Conservation (phyloP, 2,888 invertebrate genomes). For the Eupeodes luniger region DNA sequence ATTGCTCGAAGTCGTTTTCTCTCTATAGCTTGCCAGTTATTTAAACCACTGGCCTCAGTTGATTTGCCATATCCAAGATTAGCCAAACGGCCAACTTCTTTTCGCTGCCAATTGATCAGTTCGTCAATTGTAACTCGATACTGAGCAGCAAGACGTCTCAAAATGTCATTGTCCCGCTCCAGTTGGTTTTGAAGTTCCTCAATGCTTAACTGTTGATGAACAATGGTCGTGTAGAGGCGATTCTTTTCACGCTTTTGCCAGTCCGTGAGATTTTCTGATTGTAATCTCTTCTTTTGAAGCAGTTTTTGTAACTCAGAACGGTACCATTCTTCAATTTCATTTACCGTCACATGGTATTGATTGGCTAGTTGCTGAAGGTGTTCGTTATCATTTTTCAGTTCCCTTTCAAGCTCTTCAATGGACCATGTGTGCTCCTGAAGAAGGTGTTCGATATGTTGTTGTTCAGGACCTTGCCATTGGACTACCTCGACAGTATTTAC, state of each 20-base stretch:
- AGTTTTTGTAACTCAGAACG: slow-evolving; percentile 79
- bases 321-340: slow-evolving; percentile 81
- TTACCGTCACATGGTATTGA: slow-evolving; percentile 79
- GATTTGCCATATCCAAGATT: slow-evolving; percentile 79
- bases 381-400: slow-evolving; percentile 78
- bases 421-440: slow-evolving; percentile 80
- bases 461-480: slow-evolving; percentile 80
- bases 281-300: slow-evolving; percentile 78
- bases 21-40: slow-evolving; percentile 80
- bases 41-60: slow-evolving; percentile 53
- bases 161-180: slow-evolving; percentile 73
- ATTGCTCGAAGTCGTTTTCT: slow-evolving; percentile 80
- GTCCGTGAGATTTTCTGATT: slow-evolving; percentile 77
- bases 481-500: slow-evolving; percentile 71
- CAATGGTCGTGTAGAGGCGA: slow-evolving; percentile 78
- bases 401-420: slow-evolving; percentile 81
- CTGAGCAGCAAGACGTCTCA: slow-evolving; percentile 77
- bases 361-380: slow-evolving; percentile 78
- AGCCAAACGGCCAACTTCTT: slow-evolving; percentile 79
- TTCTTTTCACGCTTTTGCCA: slow-evolving; percentile 81
- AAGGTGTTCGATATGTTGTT: slow-evolving; percentile 79
- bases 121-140: slow-evolving; percentile 80
- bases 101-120: slow-evolving; percentile 79
- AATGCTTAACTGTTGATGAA: slow-evolving; percentile 78
- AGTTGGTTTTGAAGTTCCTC: slow-evolving; percentile 79